A percentile compares a stretch with the other conserved stretches of the same genome.
These are phyloP conservation scores for Trypoxylus dichotomus DNA, from an alignment of 1,140 invertebrate species.

Conservation along the genomic window DNA sequence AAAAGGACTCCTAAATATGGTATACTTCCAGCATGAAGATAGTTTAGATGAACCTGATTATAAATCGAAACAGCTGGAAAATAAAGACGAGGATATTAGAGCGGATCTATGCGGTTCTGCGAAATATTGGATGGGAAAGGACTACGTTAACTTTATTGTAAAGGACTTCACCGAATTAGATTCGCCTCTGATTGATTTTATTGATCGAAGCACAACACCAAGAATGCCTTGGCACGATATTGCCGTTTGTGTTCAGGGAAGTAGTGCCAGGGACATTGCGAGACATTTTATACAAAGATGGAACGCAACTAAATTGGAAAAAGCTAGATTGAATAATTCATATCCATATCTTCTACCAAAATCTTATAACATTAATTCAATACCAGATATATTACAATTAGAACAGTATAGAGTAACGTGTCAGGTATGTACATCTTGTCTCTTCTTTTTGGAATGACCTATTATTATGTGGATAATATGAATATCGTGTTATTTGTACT, in stretches of 20 bases:
- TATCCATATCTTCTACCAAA: slow-evolving; percentile 94
- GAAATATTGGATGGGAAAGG: slow-evolving; percentile 97
- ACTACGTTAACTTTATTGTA: slow-evolving; percentile 98
- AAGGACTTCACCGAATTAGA: slow-evolving; percentile 94
- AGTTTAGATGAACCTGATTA: slow-evolving; percentile 58
- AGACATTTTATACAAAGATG: slow-evolving; percentile 97
- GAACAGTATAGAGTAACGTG: slow-evolving; percentile 67
- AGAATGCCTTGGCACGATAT: slow-evolving; percentile 99
- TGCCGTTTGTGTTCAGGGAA: slow-evolving; percentile 81
- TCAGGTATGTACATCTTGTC: slow-evolving; percentile 59
- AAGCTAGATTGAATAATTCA: slow-evolving; percentile 69
- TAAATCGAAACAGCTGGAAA: not conserved
- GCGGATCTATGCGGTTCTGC: slow-evolving; percentile 62
- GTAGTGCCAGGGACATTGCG: slow-evolving; percentile 86
- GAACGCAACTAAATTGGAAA: slow-evolving; percentile 92
- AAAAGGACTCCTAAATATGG: slow-evolving; percentile 69
- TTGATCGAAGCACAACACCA: slow-evolving; percentile 69
- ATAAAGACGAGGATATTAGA: slow-evolving; percentile 43
- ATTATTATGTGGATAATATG: too few species aligned
- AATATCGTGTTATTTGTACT: too few species aligned
- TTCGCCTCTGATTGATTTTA: slow-evolving; percentile 75
- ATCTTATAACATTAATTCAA: slow-evolving; percentile 61
- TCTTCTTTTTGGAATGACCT: not conserved
- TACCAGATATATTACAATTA: slow-evolving; percentile 54
- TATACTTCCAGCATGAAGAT: slow-evolving; percentile 64